Percentiles rank a stretch among this genome's conserved stretches.
These are phyloP conservation scores for Apogon hyalosoma DNA, from an alignment of 2,797 vertebrate species.

Conservation along the genomic window DNA sequence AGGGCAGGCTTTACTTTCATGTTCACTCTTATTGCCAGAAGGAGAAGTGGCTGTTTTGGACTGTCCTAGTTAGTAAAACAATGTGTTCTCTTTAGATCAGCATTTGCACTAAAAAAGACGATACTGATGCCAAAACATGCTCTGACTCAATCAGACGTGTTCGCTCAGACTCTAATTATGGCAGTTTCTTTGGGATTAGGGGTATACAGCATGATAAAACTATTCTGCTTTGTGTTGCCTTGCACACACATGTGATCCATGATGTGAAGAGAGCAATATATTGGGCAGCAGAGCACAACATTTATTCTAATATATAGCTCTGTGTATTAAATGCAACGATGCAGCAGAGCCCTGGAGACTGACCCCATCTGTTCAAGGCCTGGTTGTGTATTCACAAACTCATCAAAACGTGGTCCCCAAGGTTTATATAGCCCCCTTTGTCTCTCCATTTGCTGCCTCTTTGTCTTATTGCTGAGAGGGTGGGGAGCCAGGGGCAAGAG, in stretches of 20 bases:
- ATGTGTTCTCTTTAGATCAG: conserved; percentile 53
- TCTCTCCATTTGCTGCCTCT: conserved; percentile 77
- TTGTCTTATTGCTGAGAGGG: conserved; percentile 76
- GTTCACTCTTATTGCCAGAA: conserved; percentile 54
- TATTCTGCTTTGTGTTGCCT: conserved; percentile 29
- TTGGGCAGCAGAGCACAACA: conserved; percentile 28
- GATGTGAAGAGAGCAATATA: conserved; percentile 34
- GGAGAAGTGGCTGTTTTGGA: conserved; percentile 39
- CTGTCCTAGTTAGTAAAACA: conserved; percentile 52
- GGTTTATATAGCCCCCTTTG: conserved; percentile 66
- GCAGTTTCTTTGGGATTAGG: conserved; percentile 30
- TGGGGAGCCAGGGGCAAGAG: conserved; percentile 68
- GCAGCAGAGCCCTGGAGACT: conserved; percentile 74
- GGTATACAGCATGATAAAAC: conserved; percentile 49
- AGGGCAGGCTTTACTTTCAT: conserved; percentile 45
- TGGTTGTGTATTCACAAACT: conserved; percentile 71
- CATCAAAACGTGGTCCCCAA: conserved; percentile 76
- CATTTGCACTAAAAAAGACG: conserved; percentile 56
- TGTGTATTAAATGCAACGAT: conserved; percentile 63
- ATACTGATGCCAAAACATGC: conserved; percentile 38
- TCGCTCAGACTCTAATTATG: conserved; percentile 54
- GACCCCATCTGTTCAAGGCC: conserved; percentile 82
- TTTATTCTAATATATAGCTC: conserved; percentile 52
- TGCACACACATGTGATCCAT: conserved; percentile 16
- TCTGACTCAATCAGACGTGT: conserved; percentile 55